Evolutionary conservation across 2,888 invertebrate species (phyloP).

Genomic region (Epistrophe eligans): DNA sequence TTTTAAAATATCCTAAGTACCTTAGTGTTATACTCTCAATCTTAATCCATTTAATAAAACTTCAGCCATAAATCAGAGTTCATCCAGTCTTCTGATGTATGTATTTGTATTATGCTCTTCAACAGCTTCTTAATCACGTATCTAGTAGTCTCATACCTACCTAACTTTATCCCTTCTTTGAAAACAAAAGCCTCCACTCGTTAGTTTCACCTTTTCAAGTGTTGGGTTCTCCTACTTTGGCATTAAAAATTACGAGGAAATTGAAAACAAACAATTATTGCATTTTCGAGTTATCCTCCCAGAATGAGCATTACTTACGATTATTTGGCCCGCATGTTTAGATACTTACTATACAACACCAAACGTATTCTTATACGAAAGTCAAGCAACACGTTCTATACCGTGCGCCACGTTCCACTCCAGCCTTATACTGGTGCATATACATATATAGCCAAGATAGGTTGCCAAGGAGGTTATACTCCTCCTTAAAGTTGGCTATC

Average conservation of each 20-base stretch:
- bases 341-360: not conserved
- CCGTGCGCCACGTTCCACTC: conserved; percentile 60
- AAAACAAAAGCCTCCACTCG: conserved; percentile 60
- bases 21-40: not conserved
- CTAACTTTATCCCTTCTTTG: conserved; percentile 2
- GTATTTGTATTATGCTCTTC: not conserved
- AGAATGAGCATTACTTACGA: conserved; percentile 66
- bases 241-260: conserved; percentile 72
- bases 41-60: conserved; percentile 13
- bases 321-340: conserved; percentile 41
- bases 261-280: conserved; percentile 76
- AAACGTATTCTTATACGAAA: conserved; percentile 8
- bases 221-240: not conserved
- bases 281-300: conserved; percentile 70
- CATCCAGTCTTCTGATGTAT: not conserved
- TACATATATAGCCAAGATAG: not conserved
- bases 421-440: conserved; percentile 38
- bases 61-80: conserved; percentile 48
- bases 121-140: conserved; percentile 60
- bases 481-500: conserved; percentile 60
- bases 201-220: conserved; percentile 55
- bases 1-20: conserved; percentile 9
- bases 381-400: conserved; percentile 66
- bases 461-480: conserved; percentile 30
- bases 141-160: conserved; percentile 8